A percentile compares a stretch with the other conserved stretches of the same genome.
Evolutionary conservation across 2,888 invertebrate species (phyloP).

Genomic region (Hylaea fasciaria): DNA sequence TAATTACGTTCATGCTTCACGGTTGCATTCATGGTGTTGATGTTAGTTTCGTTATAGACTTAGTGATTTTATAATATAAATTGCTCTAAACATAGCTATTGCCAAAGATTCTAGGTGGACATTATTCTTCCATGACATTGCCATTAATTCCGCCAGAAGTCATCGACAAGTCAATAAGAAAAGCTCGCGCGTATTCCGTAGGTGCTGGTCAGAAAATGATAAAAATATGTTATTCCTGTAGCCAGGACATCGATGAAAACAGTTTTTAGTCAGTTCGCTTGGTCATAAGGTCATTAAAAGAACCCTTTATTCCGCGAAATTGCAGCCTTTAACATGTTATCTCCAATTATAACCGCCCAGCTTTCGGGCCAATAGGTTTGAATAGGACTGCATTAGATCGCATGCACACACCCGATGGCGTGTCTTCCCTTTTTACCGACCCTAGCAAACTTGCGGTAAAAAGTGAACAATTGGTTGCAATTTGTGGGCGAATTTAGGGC

Average conservation of each 20-base stretch:
- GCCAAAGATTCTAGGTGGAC: too few relatives aligned
- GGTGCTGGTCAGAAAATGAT: too few relatives aligned
- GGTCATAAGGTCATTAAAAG: slow-evolving; percentile 13
- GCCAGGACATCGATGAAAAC: neutral
- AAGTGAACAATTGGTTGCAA: slow-evolving; percentile 85
- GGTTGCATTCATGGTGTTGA: too few relatives aligned
- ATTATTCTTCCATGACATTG: too few relatives aligned
- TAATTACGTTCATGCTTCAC: too few relatives aligned
- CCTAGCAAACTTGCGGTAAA: slow-evolving; percentile 72
- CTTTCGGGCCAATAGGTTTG: slow-evolving; percentile 73
- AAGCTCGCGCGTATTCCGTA: too few relatives aligned
- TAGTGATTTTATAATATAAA: too few relatives aligned
- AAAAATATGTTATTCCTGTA: too few relatives aligned
- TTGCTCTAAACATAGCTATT: too few relatives aligned
- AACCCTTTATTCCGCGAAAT: slow-evolving; percentile 54
- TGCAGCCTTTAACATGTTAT: slow-evolving; percentile 52
- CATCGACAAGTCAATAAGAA: too few relatives aligned
- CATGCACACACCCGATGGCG: slow-evolving; percentile 49
- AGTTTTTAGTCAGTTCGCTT: neutral
- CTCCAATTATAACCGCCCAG: slow-evolving; percentile 62
- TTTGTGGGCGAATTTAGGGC: slow-evolving; percentile 83
- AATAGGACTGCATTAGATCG: slow-evolving; percentile 71
- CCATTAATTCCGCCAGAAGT: too few relatives aligned
- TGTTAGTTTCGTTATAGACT: too few relatives aligned
- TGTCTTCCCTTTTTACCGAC: slow-evolving; percentile 49